Percentiles rank a stretch among this genome's conserved stretches.
Evolutionary conservation across 2,888 invertebrate species (phyloP).

Genomic region (Drosophila tanythrix): DNA sequence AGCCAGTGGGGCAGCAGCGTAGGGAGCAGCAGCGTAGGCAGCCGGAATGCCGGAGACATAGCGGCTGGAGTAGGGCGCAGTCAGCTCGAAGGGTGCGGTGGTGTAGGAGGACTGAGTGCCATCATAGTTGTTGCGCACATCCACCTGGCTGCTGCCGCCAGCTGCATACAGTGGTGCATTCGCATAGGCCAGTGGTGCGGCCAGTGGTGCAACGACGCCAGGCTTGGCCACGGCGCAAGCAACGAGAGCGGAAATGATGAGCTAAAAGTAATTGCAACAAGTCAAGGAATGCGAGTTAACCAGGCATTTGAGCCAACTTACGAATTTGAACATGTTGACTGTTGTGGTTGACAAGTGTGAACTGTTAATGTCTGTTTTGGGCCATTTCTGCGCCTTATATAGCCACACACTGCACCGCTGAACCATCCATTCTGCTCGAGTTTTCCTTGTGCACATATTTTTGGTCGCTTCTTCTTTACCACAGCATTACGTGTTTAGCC

Average conservation of each 20-base stretch:
- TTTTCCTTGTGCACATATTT: constrained; percentile 32
- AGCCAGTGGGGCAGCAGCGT: constrained; percentile 49
- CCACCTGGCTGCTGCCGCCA: constrained; percentile 82
- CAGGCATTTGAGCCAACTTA: constrained; percentile 56
- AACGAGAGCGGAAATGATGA: constrained; percentile 70
- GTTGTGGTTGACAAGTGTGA: constrained; percentile 51
- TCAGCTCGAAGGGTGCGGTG: constrained; percentile 80
- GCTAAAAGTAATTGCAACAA: constrained; percentile 38
- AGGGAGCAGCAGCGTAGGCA: constrained; percentile 51
- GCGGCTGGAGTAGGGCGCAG: constrained; percentile 78
- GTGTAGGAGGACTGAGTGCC: constrained; percentile 82
- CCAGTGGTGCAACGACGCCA: constrained; percentile 64
- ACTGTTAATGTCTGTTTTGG: constrained; percentile 57
- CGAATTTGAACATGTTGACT: constrained; percentile 80
- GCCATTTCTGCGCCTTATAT: constrained; percentile 65
- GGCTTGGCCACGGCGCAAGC: constrained; percentile 73
- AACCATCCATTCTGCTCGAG: constrained; percentile 41
- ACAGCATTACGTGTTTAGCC: constrained; percentile 47
- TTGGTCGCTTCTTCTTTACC: constrained; percentile 50
- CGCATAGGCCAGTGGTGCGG: constrained; percentile 84
- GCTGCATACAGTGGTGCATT: constrained; percentile 84
- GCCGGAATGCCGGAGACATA: constrained; percentile 80
- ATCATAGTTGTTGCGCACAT: constrained; percentile 82
- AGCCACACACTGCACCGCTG: constrained; percentile 35
- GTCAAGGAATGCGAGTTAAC: background rate